Percentiles rank a stretch among this genome's conserved stretches.
phyloP scores from a whole-genome alignment of 2,888 invertebrate species.

The Andrena bucephala region DNA sequence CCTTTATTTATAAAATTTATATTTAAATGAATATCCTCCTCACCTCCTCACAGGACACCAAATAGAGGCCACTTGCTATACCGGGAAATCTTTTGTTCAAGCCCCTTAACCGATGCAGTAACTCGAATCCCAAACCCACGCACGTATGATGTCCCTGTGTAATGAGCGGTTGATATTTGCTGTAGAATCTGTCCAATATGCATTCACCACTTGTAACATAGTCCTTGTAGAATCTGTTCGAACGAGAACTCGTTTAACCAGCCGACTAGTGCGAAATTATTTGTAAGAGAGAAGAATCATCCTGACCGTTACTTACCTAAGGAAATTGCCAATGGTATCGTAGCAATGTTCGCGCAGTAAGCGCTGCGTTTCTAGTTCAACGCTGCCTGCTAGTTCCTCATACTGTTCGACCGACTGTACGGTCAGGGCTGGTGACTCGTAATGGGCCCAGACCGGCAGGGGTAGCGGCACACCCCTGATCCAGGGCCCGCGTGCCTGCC shows the following conservation, averaged over 20 bases:
- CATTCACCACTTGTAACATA: slow-evolving; percentile 88
- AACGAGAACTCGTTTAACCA: neutral
- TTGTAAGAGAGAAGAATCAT: neutral
- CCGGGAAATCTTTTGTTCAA: slow-evolving; percentile 89
- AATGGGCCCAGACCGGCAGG: slow-evolving; percentile 90
- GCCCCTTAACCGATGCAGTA: slow-evolving; percentile 88
- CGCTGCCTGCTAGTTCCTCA: slow-evolving; percentile 92
- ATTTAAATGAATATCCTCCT: too few relatives aligned
- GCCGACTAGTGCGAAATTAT: neutral
- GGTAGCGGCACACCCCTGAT: slow-evolving; percentile 90
- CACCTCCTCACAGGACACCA: slow-evolving; percentile 96
- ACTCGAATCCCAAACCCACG: slow-evolving; percentile 94
- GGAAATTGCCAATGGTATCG: slow-evolving; percentile 95
- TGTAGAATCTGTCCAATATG: slow-evolving; percentile 90
- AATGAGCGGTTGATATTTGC: slow-evolving; percentile 92
- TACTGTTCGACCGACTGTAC: slow-evolving; percentile 88
- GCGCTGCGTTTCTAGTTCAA: slow-evolving; percentile 92
- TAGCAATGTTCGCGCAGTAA: slow-evolving; percentile 94
- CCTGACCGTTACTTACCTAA: slow-evolving; percentile 84
- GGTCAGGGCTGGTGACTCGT: slow-evolving; percentile 85
- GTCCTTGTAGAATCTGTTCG: slow-evolving; percentile 86
- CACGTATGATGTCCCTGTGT: slow-evolving; percentile 93
- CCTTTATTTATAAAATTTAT: too few relatives aligned
- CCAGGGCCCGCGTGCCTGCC: slow-evolving; percentile 86
- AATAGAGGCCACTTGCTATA: slow-evolving; percentile 88